Conservation (phyloP, 2,113 vertebrate species). For the Colaptes auratus region DNA sequence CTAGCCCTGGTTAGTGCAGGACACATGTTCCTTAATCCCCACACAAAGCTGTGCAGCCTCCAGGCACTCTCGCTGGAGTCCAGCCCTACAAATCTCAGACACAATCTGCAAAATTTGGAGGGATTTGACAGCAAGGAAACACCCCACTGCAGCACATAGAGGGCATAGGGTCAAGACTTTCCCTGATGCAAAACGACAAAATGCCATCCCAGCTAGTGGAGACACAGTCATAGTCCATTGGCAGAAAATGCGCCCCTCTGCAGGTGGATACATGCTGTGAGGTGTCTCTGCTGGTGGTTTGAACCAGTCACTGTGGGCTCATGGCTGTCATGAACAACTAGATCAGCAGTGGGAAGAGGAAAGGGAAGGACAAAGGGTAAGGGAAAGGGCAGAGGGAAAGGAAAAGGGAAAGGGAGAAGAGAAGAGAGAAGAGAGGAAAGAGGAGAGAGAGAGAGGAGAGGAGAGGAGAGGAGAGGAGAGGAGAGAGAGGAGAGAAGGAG, state of each 20-base stretch:
- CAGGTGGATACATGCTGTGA: background rate
- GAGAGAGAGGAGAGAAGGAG: fast-evolving
- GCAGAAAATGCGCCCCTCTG: background rate
- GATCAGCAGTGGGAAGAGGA: background rate
- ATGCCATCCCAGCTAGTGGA: background rate
- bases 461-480: too few relatives aligned
- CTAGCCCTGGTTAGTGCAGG: background rate
- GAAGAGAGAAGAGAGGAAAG: background rate
- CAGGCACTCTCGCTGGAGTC: background rate
- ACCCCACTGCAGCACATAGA: background rate
- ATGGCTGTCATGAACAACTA: background rate
- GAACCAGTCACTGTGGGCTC: background rate
- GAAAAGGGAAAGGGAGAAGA: too few relatives aligned
- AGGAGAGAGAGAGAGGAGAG: too few relatives aligned
- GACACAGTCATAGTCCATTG: fast-evolving
- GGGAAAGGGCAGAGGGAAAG: too few relatives aligned
- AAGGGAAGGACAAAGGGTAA: fast-evolving
- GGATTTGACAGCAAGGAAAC: background rate
- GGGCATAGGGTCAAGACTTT: background rate
- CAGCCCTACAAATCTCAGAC: background rate
- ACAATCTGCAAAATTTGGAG: background rate
- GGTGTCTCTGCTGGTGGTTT: background rate
- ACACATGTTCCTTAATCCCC: fast-evolving
- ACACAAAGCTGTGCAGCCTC: fast-evolving
- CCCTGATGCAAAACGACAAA: background rate